These are phyloP conservation scores for Melieria omissa DNA, from an alignment of 2,888 invertebrate species.

Conservation along the genomic window DNA sequence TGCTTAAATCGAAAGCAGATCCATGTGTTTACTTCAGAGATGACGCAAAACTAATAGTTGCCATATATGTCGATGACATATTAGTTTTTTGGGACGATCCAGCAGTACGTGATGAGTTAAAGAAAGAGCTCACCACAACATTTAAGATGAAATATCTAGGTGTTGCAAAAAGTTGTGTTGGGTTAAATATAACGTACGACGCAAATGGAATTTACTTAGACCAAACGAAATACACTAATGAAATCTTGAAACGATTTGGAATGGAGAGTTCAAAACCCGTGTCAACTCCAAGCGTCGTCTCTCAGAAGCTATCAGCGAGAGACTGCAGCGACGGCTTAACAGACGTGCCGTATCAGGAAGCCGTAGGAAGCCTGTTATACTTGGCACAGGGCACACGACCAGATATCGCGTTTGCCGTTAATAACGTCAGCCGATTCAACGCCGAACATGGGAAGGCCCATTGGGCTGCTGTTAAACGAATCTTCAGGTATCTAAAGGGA, in stretches of 20 bases:
- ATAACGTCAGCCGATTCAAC: too few species aligned
- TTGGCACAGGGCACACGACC: too few species aligned
- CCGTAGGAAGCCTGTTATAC: slow-evolving; percentile 43
- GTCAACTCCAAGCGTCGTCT: slow-evolving; percentile 42
- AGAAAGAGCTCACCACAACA: slow-evolving; percentile 1
- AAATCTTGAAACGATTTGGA: slow-evolving; percentile 41
- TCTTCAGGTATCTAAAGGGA: too few species aligned
- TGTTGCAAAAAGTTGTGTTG: slow-evolving; percentile 19
- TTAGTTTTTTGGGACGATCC: slow-evolving; percentile 7
- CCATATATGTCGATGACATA: slow-evolving; percentile 19
- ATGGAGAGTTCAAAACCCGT: slow-evolving; percentile 30
- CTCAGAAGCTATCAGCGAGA: slow-evolving; percentile 37
- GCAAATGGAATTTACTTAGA: slow-evolving; percentile 32
- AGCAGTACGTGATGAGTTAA: background rate
- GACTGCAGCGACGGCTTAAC: slow-evolving; percentile 7
- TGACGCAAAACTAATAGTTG: slow-evolving; percentile 11
- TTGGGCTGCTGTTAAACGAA: too few species aligned
- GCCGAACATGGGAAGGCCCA: too few species aligned
- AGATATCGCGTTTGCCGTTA: too few species aligned
- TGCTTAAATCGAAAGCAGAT: slow-evolving; percentile 17
- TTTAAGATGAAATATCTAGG: slow-evolving; percentile 24
- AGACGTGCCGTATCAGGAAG: slow-evolving; percentile 41
- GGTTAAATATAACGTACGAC: slow-evolving; percentile 25
- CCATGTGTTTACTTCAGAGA: slow-evolving; percentile 23
- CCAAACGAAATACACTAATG: too few species aligned